Conservation (phyloP, 2,113 vertebrate genomes). For the Zosterops lateralis region DNA sequence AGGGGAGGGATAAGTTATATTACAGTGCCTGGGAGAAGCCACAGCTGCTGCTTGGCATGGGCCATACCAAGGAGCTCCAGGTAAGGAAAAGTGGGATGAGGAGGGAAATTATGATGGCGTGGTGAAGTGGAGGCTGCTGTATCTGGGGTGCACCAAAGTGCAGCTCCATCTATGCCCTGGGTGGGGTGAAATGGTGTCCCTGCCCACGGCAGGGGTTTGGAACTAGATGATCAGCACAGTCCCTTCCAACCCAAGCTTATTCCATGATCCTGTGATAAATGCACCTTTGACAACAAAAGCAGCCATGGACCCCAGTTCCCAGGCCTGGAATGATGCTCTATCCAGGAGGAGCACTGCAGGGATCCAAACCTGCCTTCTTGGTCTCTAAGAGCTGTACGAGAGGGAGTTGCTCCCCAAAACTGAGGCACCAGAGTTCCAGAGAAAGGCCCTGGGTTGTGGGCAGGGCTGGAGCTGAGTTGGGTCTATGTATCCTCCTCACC, state of each 20-base stretch:
- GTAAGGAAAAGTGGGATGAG: background rate
- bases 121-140: background rate
- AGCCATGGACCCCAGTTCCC: background rate
- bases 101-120: background rate
- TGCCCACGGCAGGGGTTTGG: background rate
- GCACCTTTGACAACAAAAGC: background rate
- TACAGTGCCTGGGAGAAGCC: background rate
- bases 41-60: rapidly evolving
- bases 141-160: rapidly evolving
- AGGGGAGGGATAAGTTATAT: background rate
- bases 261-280: background rate
- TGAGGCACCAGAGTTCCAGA: background rate
- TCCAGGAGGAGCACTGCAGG: background rate
- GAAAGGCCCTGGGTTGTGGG: background rate
- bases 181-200: background rate
- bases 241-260: background rate
- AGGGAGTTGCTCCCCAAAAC: background rate
- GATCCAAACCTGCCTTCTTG: background rate
- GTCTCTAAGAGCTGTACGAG: background rate
- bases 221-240: background rate
- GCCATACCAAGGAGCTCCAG: rapidly evolving
- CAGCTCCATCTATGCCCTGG: background rate
- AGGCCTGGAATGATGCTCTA: background rate
- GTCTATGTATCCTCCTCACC: background rate
- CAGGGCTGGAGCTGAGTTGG: background rate